Evolutionary conservation across 37 sponge, comb jelly and placozoan genomes (phyloP).

Genomic region (Ephydatia muelleri): DNA sequence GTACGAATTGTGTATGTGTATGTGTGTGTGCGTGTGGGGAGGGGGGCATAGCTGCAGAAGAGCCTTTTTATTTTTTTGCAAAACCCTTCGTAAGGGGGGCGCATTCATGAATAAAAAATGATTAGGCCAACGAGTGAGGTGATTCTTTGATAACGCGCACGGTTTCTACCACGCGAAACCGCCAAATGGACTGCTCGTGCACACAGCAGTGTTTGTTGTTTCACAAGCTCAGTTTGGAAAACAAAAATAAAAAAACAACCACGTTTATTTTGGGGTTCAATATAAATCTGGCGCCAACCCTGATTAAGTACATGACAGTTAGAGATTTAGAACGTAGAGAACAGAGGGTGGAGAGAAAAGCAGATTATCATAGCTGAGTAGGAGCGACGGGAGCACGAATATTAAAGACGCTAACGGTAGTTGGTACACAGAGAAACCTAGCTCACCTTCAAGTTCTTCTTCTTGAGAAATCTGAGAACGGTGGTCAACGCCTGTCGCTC

Average conservation of each 20-base stretch:
- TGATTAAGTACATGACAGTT: neutral
- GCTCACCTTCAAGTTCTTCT: constrained; percentile 71
- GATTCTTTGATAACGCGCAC: too few relatives aligned
- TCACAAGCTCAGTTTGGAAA: too few relatives aligned
- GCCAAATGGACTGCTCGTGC: too few relatives aligned
- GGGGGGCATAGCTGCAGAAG: neutral
- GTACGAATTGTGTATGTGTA: neutral
- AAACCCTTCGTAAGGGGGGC: neutral
- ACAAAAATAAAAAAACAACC: too few relatives aligned
- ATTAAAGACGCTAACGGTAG: too few relatives aligned
- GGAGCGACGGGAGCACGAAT: too few relatives aligned
- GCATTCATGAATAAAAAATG: too few relatives aligned
- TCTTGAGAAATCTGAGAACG: constrained; percentile 69
- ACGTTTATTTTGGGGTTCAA: neutral
- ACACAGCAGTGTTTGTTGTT: too few relatives aligned
- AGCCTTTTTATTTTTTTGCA: neutral
- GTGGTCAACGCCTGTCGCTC: constrained; percentile 61
- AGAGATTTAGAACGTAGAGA: constrained; percentile 3
- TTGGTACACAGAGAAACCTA: neutral
- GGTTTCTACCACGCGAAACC: too few relatives aligned
- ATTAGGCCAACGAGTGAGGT: too few relatives aligned
- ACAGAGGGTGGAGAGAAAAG: too few relatives aligned
- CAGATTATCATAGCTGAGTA: too few relatives aligned
- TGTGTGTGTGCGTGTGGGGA: constrained; percentile 1
- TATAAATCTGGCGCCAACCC: neutral